These are phyloP conservation scores for Sphinx pinastri DNA, from an alignment of 2,888 invertebrate genomes.

Conservation along the genomic window DNA sequence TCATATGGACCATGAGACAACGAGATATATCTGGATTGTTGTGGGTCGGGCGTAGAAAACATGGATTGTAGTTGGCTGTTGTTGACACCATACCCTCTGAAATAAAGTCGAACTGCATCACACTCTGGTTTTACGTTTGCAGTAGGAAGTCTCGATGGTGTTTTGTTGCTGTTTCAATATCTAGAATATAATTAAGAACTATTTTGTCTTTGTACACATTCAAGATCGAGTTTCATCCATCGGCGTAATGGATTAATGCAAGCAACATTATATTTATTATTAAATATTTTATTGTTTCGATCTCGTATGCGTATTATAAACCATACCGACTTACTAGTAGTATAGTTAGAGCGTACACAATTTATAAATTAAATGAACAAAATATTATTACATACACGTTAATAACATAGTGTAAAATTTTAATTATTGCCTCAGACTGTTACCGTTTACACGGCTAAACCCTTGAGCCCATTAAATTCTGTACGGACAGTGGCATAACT, in stretches of 20 bases:
- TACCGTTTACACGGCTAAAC: too few species aligned
- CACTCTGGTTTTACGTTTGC: slow-evolving; percentile 63
- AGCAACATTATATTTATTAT: too few species aligned
- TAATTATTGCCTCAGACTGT: too few species aligned
- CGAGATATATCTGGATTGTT: slow-evolving; percentile 86
- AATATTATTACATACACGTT: too few species aligned
- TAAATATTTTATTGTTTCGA: too few species aligned
- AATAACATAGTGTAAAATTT: too few species aligned
- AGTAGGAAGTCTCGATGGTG: slow-evolving; percentile 65
- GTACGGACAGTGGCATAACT: too few species aligned
- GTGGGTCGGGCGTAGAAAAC: slow-evolving; percentile 81
- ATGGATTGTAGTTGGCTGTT: slow-evolving; percentile 75
- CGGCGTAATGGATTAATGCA: neutral
- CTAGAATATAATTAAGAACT: slow-evolving; percentile 3
- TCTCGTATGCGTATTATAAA: too few species aligned
- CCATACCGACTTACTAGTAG: too few species aligned
- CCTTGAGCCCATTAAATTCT: too few species aligned
- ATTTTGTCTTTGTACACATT: neutral
- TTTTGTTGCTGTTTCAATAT: slow-evolving; percentile 73
- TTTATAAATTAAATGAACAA: too few species aligned
- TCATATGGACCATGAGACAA: slow-evolving; percentile 86
- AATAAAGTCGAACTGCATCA: slow-evolving; percentile 81
- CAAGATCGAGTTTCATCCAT: neutral
- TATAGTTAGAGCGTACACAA: too few species aligned
- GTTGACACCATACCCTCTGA: slow-evolving; percentile 82